These are phyloP conservation scores for Philaethria dido DNA, from an alignment of 2,888 invertebrate species.

Conservation along the genomic window DNA sequence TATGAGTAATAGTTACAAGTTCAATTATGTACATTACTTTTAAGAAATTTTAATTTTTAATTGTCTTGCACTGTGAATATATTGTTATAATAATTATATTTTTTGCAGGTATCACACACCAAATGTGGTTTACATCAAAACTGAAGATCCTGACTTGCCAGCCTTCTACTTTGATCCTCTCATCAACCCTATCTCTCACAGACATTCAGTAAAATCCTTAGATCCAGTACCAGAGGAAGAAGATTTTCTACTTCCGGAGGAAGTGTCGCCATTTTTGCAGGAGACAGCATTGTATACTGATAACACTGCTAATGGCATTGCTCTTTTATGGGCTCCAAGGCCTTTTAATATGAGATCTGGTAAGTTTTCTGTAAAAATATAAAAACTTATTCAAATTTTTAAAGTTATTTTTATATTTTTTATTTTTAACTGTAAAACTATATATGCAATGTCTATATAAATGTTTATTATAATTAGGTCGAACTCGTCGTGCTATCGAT, in stretches of 20 bases:
- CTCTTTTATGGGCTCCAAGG: conserved; percentile 98
- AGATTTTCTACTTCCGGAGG: conserved; percentile 95
- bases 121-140: conserved; percentile 99
- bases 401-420: too few relatives aligned
- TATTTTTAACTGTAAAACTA: too few relatives aligned
- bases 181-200: conserved; percentile 99
- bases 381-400: not conserved
- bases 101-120: conserved; percentile 97
- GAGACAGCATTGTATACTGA: conserved; percentile 98
- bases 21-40: too few relatives aligned
- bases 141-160: conserved; percentile 99
- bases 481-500: conserved; percentile 96
- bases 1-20: too few relatives aligned
- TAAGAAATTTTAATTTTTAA: too few relatives aligned
- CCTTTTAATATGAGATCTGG: conserved; percentile 98
- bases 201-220: conserved; percentile 92
- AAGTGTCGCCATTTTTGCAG: conserved; percentile 95
- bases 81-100: not conserved
- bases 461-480: too few relatives aligned
- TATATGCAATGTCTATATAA: too few relatives aligned
- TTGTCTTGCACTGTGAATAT: too few relatives aligned
- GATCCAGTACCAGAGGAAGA: conserved; percentile 97
- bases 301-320: conserved; percentile 99
- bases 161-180: conserved; percentile 99
- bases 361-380: conserved; percentile 48